A percentile compares a stretch with the other conserved stretches of the same genome.
phyloP scores from a whole-genome alignment of 2,888 invertebrate genomes.

The Choristoneura rosaceana region DNA sequence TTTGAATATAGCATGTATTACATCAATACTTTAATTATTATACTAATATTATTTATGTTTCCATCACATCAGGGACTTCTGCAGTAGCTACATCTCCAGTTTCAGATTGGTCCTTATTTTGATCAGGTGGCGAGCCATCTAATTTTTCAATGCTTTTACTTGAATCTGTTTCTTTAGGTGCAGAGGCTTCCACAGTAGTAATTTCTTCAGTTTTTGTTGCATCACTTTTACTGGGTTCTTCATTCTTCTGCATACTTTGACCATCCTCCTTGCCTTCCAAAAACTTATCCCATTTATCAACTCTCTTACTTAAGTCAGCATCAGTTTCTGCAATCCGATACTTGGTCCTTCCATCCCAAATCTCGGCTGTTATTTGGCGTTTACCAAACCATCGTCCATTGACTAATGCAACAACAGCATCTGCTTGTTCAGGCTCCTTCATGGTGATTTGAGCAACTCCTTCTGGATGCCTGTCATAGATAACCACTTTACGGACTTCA shows the following conservation, averaged over 20 bases:
- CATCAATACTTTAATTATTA: slow-evolving; percentile 27
- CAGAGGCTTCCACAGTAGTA: not conserved
- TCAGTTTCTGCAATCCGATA: slow-evolving; percentile 96
- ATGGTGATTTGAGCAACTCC: slow-evolving; percentile 97
- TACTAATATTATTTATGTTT: not conserved
- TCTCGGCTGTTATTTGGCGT: slow-evolving; percentile 92
- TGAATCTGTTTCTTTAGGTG: not conserved
- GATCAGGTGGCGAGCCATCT: not conserved
- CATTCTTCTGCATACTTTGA: slow-evolving; percentile 2
- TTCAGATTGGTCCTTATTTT: not conserved
- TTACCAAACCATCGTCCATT: slow-evolving; percentile 97
- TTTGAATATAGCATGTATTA: slow-evolving; percentile 18
- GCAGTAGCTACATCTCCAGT: slow-evolving; percentile 42
- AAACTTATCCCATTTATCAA: slow-evolving; percentile 95
- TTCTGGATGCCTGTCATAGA: slow-evolving; percentile 97
- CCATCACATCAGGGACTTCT: slow-evolving; percentile 20
- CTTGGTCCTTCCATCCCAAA: slow-evolving; percentile 98
- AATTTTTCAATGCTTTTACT: not conserved
- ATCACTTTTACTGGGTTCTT: not conserved
- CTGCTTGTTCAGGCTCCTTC: slow-evolving; percentile 95
- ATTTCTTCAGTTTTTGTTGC: slow-evolving; percentile 1
- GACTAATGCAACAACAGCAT: slow-evolving; percentile 93
- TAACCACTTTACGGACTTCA: slow-evolving; percentile 94
- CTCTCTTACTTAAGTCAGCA: slow-evolving; percentile 91
- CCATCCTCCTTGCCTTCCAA: slow-evolving; percentile 86